A percentile compares a stretch with the other conserved stretches of the same genome.
Conservation (phyloP, 1,140 invertebrate genomes). For the Idris sp. region DNA sequence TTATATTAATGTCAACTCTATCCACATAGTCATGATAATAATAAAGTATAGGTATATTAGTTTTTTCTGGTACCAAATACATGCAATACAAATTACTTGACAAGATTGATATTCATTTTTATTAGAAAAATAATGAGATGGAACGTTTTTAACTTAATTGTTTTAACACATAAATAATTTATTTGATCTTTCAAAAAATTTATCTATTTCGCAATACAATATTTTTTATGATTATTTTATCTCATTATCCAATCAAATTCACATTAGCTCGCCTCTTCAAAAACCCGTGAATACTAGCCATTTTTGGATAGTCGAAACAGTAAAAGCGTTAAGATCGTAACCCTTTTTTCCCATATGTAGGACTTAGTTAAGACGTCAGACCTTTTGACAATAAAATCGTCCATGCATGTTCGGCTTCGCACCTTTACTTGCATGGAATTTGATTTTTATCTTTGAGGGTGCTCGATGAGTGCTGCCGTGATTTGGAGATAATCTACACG, state of each 20-base stretch:
- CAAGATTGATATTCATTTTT: too few species aligned
- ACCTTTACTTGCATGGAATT: conserved; percentile 75
- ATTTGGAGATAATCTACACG: conserved; percentile 75
- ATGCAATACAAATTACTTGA: too few species aligned
- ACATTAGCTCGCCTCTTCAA: conserved; percentile 9
- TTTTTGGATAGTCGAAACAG: conserved; percentile 43
- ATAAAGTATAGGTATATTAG: too few species aligned
- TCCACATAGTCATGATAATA: too few species aligned
- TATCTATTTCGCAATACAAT: too few species aligned
- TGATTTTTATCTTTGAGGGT: conserved; percentile 77
- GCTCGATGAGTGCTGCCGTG: conserved; percentile 74
- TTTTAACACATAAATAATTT: too few species aligned
- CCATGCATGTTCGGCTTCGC: conserved; percentile 77
- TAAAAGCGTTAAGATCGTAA: conserved; percentile 34
- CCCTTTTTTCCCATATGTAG: conserved; percentile 64
- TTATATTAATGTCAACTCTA: too few species aligned
- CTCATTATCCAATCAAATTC: neutral
- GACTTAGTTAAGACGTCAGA: conserved; percentile 79
- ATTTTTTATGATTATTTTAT: neutral
- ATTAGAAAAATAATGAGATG: too few species aligned
- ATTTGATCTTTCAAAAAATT: too few species aligned
- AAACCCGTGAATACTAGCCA: conserved; percentile 25
- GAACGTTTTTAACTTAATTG: too few species aligned
- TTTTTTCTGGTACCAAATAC: too few species aligned
- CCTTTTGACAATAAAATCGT: conserved; percentile 74